Conservation (phyloP, 2,888 invertebrate genomes). For the Agonopterix arenella region DNA sequence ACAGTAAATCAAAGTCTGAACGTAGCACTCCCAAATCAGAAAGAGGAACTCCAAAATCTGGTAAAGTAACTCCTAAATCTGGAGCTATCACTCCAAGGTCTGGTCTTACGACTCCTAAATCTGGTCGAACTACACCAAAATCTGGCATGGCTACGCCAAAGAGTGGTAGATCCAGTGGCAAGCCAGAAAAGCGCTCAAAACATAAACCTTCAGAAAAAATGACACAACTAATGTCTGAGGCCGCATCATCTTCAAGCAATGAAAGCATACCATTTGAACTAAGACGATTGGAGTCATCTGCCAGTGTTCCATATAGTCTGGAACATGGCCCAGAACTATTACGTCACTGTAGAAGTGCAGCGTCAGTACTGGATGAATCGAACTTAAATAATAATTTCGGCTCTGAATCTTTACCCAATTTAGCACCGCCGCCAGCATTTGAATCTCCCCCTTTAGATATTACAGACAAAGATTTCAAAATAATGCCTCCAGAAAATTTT, state of each 20-base stretch:
- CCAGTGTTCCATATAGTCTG: conserved; percentile 81
- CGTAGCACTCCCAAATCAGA: conserved; percentile 68
- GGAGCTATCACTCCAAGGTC: conserved; percentile 63
- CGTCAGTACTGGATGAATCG: conserved; percentile 75
- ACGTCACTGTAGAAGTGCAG: conserved; percentile 75
- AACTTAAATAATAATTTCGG: conserved; percentile 71
- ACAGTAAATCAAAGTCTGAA: conserved; percentile 69
- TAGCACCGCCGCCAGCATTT: conserved; percentile 80
- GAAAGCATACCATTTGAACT: conserved; percentile 72
- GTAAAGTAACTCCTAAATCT: conserved; percentile 62
- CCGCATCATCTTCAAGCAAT: conserved; percentile 78
- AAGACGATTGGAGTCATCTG: conserved; percentile 74
- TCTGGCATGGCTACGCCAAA: conserved; percentile 73
- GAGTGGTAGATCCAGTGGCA: conserved; percentile 74
- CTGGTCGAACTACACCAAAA: conserved; percentile 60
- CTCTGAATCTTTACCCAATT: conserved; percentile 84
- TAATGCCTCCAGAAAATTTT: conserved; percentile 67
- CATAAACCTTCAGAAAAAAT: conserved; percentile 72
- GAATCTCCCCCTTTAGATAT: conserved; percentile 74
- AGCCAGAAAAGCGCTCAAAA: conserved; percentile 63
- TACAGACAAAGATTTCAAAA: conserved; percentile 69
- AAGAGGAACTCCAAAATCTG: conserved; percentile 61
- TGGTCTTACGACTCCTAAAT: conserved; percentile 63
- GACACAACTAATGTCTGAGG: conserved; percentile 72
- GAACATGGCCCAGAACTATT: conserved; percentile 67